Percentiles rank a stretch among this genome's conserved stretches.
Conservation (phyloP, 2,797 vertebrate genomes). For the Poecilia wingei region DNA sequence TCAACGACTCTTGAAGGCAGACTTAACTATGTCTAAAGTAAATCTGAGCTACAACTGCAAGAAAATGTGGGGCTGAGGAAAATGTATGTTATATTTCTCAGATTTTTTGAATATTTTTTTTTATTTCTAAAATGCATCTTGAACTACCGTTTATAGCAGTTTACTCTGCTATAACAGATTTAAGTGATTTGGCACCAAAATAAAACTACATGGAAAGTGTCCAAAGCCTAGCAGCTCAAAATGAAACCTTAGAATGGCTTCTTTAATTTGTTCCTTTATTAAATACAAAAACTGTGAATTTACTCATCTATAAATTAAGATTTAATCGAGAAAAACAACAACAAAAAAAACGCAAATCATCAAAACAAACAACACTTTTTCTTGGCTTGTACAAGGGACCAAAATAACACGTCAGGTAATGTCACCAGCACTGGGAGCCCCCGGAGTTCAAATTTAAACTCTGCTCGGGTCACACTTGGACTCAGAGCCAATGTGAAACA, state of each 20-base stretch:
- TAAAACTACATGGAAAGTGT: background rate
- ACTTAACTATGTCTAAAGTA: background rate
- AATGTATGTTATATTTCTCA: background rate
- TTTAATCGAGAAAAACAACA: background rate
- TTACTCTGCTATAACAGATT: background rate
- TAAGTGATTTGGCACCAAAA: background rate
- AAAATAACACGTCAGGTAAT: background rate
- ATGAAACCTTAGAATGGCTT: background rate
- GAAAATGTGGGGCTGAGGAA: background rate
- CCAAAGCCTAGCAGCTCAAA: background rate
- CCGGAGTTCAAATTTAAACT: conserved; percentile 9
- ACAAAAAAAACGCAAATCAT: background rate
- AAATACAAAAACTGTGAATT: background rate
- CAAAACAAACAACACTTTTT: background rate
- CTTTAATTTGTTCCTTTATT: no score
- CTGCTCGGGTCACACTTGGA: conserved; percentile 6
- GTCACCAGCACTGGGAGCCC: background rate
- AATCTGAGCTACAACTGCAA: background rate
- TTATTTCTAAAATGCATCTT: no score
- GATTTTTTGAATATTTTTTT: background rate
- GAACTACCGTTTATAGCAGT: background rate
- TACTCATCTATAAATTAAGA: background rate
- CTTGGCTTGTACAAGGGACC: background rate
- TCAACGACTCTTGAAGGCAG: background rate
- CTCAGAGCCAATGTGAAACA: conserved; percentile 32